phyloP scores from a whole-genome alignment of 64 coral and sea anemone genomes.

The Actinia tenebrosa region DNA sequence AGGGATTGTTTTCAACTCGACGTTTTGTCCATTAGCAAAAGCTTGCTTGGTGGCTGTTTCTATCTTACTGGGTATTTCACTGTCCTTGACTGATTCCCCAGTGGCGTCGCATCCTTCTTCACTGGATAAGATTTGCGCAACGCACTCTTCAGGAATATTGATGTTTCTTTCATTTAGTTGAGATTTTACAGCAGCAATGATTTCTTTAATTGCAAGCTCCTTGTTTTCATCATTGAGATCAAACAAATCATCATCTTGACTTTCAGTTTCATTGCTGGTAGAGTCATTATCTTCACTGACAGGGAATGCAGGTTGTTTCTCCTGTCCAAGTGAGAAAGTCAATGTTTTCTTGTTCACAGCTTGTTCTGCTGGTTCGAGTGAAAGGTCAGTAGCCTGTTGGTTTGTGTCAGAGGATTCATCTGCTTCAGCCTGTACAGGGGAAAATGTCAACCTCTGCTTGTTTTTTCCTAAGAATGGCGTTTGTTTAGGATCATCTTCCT shows the following conservation, averaged over 20 bases:
- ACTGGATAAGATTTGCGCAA: too few relatives aligned
- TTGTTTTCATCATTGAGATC: neutral
- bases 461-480: too few relatives aligned
- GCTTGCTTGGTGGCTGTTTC: neutral
- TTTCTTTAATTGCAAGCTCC: neutral
- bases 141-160: too few relatives aligned
- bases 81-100: too few relatives aligned
- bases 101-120: too few relatives aligned
- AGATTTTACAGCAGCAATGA: neutral
- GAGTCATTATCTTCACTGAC: neutral
- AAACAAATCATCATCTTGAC: neutral
- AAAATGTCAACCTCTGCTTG: too few relatives aligned
- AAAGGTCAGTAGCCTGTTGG: too few relatives aligned
- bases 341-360: neutral
- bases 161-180: neutral
- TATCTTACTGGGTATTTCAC: too few relatives aligned
- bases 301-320: neutral
- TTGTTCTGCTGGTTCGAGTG: neutral
- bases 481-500: neutral
- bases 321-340: neutral
- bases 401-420: too few relatives aligned
- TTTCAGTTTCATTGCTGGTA: neutral
- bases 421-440: neutral
- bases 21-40: neutral
- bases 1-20: too few relatives aligned